Percentiles rank a stretch among this genome's conserved stretches.
Evolutionary conservation across 35 echinoderm and acorn worm genomes (phyloP).

Genomic region (Nesometra sesokonis): DNA sequence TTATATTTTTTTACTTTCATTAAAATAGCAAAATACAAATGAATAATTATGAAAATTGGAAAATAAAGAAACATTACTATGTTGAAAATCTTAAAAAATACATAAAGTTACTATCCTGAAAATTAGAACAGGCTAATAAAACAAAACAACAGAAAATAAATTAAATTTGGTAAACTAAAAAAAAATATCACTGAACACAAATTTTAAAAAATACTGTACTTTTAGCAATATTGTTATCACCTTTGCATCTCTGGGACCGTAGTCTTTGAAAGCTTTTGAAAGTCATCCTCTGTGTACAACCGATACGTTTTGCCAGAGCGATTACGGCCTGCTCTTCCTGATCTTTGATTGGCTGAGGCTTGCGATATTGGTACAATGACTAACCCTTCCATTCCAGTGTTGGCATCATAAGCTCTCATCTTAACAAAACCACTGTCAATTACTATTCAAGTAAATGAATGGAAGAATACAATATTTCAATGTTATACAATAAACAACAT

Average conservation of each 20-base stretch:
- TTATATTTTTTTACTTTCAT: too few relatives aligned
- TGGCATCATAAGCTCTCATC: conserved; percentile 62
- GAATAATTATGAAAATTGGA: too few relatives aligned
- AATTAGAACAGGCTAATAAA: too few relatives aligned
- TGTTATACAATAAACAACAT: neutral
- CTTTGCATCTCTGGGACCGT: conserved; percentile 98
- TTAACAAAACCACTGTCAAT: conserved; percentile 93
- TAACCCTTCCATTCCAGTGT: conserved; percentile 64
- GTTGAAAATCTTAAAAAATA: too few relatives aligned
- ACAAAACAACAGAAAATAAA: too few relatives aligned
- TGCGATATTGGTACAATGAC: conserved; percentile 76
- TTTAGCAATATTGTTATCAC: neutral
- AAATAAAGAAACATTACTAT: too few relatives aligned
- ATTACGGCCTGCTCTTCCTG: conserved; percentile 79
- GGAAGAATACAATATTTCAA: neutral
- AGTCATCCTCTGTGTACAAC: conserved; percentile 83
- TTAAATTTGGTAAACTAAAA: too few relatives aligned
- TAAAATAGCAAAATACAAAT: too few relatives aligned
- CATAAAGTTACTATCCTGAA: too few relatives aligned
- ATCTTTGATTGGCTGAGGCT: conserved; percentile 79
- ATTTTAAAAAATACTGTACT: neutral
- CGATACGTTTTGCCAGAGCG: conserved; percentile 91
- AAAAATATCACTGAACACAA: too few relatives aligned
- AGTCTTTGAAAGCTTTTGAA: conserved; percentile 45
- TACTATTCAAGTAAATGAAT: conserved; percentile 19